Conservation (phyloP, 2,797 vertebrate genomes). For the Macropodus opercularis region DNA sequence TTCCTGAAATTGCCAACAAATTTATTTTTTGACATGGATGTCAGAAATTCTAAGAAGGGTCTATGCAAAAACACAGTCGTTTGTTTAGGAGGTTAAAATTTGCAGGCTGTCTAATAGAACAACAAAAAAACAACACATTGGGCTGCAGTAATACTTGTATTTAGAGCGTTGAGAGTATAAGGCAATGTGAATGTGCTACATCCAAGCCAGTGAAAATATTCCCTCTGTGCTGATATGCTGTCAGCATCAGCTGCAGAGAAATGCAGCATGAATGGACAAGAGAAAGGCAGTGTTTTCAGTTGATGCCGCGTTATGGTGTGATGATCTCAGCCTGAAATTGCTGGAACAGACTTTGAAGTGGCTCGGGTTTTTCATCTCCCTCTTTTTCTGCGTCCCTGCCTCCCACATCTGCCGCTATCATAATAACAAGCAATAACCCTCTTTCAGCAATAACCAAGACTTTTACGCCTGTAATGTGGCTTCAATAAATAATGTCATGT, state of each 20-base stretch:
- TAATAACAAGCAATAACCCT: constrained; percentile 73
- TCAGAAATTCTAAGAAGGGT: neutral
- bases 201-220: constrained; percentile 14
- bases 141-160: neutral
- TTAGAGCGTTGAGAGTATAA: neutral
- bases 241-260: constrained; percentile 36
- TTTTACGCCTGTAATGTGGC: constrained; percentile 71
- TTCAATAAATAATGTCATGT: constrained; percentile 77
- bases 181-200: constrained; percentile 3
- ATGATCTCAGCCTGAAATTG: constrained; percentile 53
- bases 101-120: neutral
- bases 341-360: constrained; percentile 71
- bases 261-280: constrained; percentile 50
- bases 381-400: constrained; percentile 69
- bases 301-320: constrained; percentile 27
- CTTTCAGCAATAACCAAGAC: constrained; percentile 67
- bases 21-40: neutral
- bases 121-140: neutral
- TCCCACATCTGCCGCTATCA: constrained; percentile 69
- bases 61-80: neutral
- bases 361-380: constrained; percentile 51
- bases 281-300: constrained; percentile 40
- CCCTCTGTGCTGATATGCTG: constrained; percentile 29
- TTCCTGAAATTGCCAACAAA: neutral
- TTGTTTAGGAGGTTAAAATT: neutral